Conservation (phyloP, 2,797 vertebrate species). For the Chaetophractus vellerosus region DNA sequence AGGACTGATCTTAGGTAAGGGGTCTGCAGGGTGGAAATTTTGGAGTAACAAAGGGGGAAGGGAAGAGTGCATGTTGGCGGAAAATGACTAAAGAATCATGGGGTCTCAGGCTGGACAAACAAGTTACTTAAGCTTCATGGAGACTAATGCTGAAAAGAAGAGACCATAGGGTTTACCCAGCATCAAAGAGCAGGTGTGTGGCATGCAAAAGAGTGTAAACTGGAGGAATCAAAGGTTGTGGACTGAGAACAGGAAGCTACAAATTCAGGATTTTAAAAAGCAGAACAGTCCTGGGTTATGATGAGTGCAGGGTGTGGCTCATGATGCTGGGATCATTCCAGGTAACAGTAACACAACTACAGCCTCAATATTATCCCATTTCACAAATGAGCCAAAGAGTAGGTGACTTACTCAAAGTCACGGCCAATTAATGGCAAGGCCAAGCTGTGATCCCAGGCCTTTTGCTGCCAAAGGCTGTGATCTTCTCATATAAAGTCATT, state of each 20-base stretch:
- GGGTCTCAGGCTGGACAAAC: not conserved
- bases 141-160: not conserved
- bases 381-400: not conserved
- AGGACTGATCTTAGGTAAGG: not conserved
- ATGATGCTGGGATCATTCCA: not conserved
- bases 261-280: not conserved
- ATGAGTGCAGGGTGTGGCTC: not conserved
- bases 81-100: conserved; percentile 39
- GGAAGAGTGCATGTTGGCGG: not conserved
- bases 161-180: not conserved
- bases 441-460: not conserved
- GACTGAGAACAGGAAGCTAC: not conserved
- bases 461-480: not conserved
- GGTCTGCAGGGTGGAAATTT: not conserved
- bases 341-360: not conserved
- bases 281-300: not conserved
- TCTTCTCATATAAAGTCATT: conserved; percentile 25
- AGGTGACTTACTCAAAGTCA: not conserved
- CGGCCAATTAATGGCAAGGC: not conserved
- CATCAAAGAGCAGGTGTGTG: not conserved
- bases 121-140: conserved; percentile 51
- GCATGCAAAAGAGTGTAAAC: not conserved
- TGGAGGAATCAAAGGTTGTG: not conserved
- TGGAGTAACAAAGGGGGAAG: not conserved
- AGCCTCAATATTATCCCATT: not conserved